phyloP scores from a whole-genome alignment of 2,797 vertebrate species.

The Squalus acanthias region DNA sequence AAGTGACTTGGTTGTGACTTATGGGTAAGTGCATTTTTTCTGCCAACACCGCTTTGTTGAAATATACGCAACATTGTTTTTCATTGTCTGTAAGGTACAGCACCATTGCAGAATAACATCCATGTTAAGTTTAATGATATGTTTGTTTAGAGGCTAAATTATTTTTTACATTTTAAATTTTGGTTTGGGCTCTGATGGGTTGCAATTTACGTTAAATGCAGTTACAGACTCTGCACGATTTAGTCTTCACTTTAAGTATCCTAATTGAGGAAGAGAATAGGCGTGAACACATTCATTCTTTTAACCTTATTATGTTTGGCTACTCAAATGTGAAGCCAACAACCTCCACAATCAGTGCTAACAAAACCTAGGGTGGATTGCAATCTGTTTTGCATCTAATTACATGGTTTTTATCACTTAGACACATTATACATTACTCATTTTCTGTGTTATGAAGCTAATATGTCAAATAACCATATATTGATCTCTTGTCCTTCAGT shows the following conservation, averaged over 20 bases:
- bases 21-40: neutral
- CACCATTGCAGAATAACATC: neutral
- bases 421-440: conserved; percentile 28
- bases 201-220: neutral
- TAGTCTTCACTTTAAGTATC: neutral
- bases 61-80: neutral
- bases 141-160: neutral
- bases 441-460: conserved; percentile 36
- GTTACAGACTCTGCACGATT: neutral
- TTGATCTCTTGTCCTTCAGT: conserved; percentile 19
- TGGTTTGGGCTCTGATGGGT: neutral
- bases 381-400: conserved; percentile 37
- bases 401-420: conserved; percentile 37
- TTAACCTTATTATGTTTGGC: conserved; percentile 22
- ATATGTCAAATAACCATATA: conserved; percentile 38
- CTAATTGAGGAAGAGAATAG: neutral
- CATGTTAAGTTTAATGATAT: neutral
- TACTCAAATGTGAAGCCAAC: conserved; percentile 22
- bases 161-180: neutral
- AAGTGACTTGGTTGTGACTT: neutral
- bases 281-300: neutral
- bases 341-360: conserved; percentile 23
- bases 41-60: neutral
- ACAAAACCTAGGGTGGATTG: conserved; percentile 20
- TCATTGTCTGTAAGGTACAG: neutral